phyloP scores from a whole-genome alignment of 1,140 invertebrate species.

The Phortica variegata region DNA sequence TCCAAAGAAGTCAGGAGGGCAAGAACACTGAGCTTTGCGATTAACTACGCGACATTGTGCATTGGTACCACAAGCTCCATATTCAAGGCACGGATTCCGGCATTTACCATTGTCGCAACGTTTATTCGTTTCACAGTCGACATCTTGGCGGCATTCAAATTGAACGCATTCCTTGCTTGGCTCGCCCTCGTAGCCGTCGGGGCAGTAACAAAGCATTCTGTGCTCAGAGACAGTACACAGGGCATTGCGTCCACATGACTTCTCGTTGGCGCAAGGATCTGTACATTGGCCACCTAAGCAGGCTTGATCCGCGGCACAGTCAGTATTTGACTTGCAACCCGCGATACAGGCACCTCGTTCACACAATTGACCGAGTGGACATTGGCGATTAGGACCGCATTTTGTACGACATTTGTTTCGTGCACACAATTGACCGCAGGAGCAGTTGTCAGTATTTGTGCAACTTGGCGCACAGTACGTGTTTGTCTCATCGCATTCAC shows the following conservation, averaged over 20 bases:
- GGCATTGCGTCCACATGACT: constrained; percentile 74
- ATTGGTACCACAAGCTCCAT: constrained; percentile 76
- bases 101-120: constrained; percentile 74
- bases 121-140: constrained; percentile 78
- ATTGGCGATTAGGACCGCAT: constrained; percentile 41
- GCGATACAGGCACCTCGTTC: constrained; percentile 65
- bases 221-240: constrained; percentile 74
- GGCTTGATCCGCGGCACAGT: constrained; percentile 75
- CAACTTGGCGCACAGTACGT: constrained; percentile 73
- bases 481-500: constrained; percentile 75
- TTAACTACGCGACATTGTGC: constrained; percentile 82
- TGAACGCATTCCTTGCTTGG: constrained; percentile 72
- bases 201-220: constrained; percentile 80
- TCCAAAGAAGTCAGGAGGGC: constrained; percentile 80
- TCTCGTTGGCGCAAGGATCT: constrained; percentile 70
- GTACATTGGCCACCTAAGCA: constrained; percentile 76
- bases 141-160: constrained; percentile 74
- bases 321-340: constrained; percentile 77
- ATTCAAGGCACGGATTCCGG: constrained; percentile 78
- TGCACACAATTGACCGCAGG: constrained; percentile 66
- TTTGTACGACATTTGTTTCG: constrained; percentile 60
- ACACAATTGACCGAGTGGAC: constrained; percentile 62
- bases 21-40: constrained; percentile 76
- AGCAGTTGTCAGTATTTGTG: constrained; percentile 67
- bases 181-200: constrained; percentile 79